phyloP scores from a whole-genome alignment of 2,797 vertebrate genomes.

The Perodicticus potto region DNA sequence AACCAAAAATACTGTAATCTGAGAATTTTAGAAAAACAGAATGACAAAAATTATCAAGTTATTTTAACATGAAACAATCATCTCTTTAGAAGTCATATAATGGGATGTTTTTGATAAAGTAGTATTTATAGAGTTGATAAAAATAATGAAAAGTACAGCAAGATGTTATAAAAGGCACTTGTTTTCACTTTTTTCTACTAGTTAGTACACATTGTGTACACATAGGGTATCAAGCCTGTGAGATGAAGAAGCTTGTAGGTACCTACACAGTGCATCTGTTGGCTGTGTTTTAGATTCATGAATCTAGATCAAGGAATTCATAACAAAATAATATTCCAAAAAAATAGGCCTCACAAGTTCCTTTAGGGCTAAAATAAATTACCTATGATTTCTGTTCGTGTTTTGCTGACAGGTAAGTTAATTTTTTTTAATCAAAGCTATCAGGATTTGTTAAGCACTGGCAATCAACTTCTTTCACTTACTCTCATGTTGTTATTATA shows the following conservation, averaged over 20 bases:
- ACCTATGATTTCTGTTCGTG: neutral
- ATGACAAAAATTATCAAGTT: neutral
- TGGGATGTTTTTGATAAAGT: neutral
- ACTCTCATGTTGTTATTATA: rapidly evolving
- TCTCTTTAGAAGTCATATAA: neutral
- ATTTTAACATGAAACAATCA: neutral
- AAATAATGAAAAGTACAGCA: conserved; percentile 22
- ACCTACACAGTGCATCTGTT: neutral
- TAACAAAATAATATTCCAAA: neutral
- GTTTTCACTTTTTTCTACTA: neutral
- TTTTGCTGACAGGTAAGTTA: neutral
- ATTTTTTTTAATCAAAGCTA: neutral
- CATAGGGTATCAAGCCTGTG: neutral
- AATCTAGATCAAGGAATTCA: neutral
- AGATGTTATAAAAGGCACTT: neutral
- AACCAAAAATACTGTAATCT: neutral
- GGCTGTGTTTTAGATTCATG: neutral
- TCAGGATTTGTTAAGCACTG: neutral
- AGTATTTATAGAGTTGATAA: neutral
- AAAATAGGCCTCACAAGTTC: neutral
- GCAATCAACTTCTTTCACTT: neutral
- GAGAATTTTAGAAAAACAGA: conserved; percentile 38
- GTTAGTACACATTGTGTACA: neutral
- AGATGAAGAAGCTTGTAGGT: neutral
- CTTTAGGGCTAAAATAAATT: conserved; percentile 32